Base-by-base conservation (phyloP, 2,797 vertebrate genomes). In the Columba guinea region DNA sequence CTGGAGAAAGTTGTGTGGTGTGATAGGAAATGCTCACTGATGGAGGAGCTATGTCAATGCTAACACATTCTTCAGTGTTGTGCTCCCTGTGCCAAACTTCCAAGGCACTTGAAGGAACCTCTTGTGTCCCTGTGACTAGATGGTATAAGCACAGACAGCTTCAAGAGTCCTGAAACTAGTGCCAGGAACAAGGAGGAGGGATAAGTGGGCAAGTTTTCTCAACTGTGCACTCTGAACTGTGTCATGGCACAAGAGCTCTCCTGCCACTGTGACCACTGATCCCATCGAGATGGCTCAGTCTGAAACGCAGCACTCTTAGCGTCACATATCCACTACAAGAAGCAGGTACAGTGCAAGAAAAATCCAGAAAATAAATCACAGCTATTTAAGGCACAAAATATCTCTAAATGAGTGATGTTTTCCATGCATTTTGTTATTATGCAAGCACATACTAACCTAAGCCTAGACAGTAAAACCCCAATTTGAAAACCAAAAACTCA, bases 31-130 rank as follows among this genome's bases (percentile, higher is more conserved):
- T 2, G 23, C 35, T 67, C 81, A 67, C 39, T 35, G 67, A 4
- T 6, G 0, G 0, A 70, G 35, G 6, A 58, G 10, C 21, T 52
- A 65, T 0, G 2, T 21, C 68, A 79, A 24, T 2, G 10, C 34
- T 56, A 84, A 63, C 24, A 51, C 3, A 2, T 18, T 27, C 14
- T 19, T 58, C 11, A 32, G 23, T 4, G 8, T 15, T 79, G 44
- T 24, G 12, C n/a, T 89, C 60, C 23, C 27, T 19, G 4, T 14
- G 39, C 17, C 6, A 51, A 69, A 77, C 48, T 69, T 52, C 15
- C 48, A 89, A 18, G 39, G 44, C 44, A 26, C 19, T 11, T 39
- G 52, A 77, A 85, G 48, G 9, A 69, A 77, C 9, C 13, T 63
- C 62, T 56, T 34, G 23, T 32, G 53, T 52, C 35, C 19, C 65